Base-by-base conservation (phyloP, 2,797 vertebrate genomes). In the Xiphophorus birchmanni region DNA sequence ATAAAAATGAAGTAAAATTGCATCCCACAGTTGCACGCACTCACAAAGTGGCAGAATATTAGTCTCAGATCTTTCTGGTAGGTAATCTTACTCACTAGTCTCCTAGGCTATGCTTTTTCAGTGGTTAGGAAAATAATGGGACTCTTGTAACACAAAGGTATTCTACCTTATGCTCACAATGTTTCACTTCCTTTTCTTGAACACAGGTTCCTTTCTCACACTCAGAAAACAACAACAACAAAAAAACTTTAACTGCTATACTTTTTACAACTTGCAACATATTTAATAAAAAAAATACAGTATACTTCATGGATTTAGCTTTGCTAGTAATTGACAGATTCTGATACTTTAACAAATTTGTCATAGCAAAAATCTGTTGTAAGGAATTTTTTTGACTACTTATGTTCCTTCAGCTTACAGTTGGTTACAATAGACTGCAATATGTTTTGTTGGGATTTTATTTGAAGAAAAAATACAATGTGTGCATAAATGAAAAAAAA, bases 71-170 rank as follows among this genome's bases (percentile, higher is more conserved):
- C 85, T 91, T 60, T 60, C 13, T 32, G 89, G 86, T 91, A 90
- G 92, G 76, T 90, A 86, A 88, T 93, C 80, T 91, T 90, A 94
- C 91, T 91, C 92, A 91, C 88, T 90, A 90, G 88, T 91, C 37
- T 75, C 85, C 81, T 85, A 81, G 73, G 87, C 88, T 92, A 90
- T 89, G 86, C 85, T 87, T 90, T 86, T 90, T 82, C 88, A 75
- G 88, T 86, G 86, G 75, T 80, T 90, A 90, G 86, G 89, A 87
- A 87, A 87, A 75, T 80, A 67, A 23, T 4, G 18, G 35, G 21
- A 12, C 35, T 65, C 17, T 35, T 65, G 60, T 37, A 65, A 65
- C 21, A 42, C 18, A 65, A 69, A 69, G 18, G 2, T 69, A 13
- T 69, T 42, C 17, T 69, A 4, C 37, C 10, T 42, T 23, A 42